These are phyloP conservation scores for Hippocampus abdominalis DNA, from an alignment of 2,113 vertebrate species.

Conservation along the genomic window DNA sequence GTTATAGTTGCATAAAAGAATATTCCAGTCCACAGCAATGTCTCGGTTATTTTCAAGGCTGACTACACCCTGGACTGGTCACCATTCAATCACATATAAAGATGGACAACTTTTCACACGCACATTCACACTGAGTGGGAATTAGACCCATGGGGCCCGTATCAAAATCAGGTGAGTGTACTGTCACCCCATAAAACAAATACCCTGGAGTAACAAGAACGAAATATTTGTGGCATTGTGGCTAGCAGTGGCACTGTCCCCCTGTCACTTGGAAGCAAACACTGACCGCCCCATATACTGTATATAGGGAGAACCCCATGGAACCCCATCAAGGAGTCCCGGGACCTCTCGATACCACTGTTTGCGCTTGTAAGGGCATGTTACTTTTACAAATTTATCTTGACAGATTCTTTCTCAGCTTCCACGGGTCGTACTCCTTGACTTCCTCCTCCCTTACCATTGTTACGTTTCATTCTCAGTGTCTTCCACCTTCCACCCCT, in stretches of 20 bases:
- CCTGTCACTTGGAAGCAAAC: no score
- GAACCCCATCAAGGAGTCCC: no score
- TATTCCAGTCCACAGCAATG: neutral
- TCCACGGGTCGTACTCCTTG: conserved; percentile 7
- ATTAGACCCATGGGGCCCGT: no score
- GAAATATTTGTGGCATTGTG: no score
- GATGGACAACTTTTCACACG: neutral
- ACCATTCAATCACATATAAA: neutral
- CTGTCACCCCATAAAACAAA: neutral
- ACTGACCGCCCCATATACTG: no score
- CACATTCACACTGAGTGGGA: neutral
- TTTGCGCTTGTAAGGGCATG: no score
- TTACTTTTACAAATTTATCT: no score
- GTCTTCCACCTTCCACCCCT: conserved; percentile 29
- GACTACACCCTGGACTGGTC: neutral
- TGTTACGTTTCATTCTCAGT: conserved; percentile 13
- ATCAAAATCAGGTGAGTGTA: neutral
- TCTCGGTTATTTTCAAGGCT: neutral
- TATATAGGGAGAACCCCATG: no score
- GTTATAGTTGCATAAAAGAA: neutral
- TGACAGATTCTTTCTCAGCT: neutral
- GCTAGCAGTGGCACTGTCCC: no score
- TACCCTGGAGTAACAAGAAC: no score
- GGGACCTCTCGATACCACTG: no score
- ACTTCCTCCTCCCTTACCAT: conserved; percentile 4